Evolutionary conservation across 2,888 invertebrate genomes (phyloP).

Genomic region (Anthophora plumipes): DNA sequence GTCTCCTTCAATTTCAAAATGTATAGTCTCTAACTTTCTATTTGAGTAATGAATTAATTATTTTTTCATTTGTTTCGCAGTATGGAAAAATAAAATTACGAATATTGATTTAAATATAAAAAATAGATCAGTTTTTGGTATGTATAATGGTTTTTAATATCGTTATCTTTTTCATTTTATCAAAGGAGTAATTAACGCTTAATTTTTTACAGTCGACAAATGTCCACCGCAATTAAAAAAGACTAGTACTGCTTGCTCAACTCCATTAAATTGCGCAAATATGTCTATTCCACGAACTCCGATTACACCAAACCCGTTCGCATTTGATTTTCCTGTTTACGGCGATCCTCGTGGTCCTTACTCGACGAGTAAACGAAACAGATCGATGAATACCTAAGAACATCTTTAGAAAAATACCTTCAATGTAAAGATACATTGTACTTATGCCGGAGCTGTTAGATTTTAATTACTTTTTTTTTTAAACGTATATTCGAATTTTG

Average conservation of each 20-base stretch:
- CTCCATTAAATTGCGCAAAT: slow-evolving; percentile 70
- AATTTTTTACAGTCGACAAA: slow-evolving; percentile 76
- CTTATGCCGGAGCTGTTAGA: slow-evolving; percentile 14
- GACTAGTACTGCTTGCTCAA: slow-evolving; percentile 68
- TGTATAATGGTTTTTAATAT: slow-evolving; percentile 50
- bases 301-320: slow-evolving; percentile 76
- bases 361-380: slow-evolving; percentile 75
- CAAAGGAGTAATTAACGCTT: slow-evolving; percentile 2
- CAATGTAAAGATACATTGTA: slow-evolving; percentile 22
- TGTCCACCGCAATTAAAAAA: slow-evolving; percentile 80
- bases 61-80: slow-evolving; percentile 59
- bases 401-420: slow-evolving; percentile 5
- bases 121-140: slow-evolving; percentile 81
- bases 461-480: slow-evolving; percentile 24
- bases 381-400: slow-evolving; percentile 38
- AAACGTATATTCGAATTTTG: slow-evolving; percentile 25
- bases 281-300: slow-evolving; percentile 76
- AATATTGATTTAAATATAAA: slow-evolving; percentile 79
- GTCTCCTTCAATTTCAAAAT: slow-evolving; percentile 46
- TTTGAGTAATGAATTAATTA: background rate
- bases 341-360: slow-evolving; percentile 77
- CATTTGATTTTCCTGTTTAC: slow-evolving; percentile 80
- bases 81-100: slow-evolving; percentile 81
- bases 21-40: background rate
- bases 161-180: background rate